Percentiles rank a stretch among this genome's conserved stretches.
Conservation (phyloP, 2,888 invertebrate species). For the Xestobium rufovillosum region DNA sequence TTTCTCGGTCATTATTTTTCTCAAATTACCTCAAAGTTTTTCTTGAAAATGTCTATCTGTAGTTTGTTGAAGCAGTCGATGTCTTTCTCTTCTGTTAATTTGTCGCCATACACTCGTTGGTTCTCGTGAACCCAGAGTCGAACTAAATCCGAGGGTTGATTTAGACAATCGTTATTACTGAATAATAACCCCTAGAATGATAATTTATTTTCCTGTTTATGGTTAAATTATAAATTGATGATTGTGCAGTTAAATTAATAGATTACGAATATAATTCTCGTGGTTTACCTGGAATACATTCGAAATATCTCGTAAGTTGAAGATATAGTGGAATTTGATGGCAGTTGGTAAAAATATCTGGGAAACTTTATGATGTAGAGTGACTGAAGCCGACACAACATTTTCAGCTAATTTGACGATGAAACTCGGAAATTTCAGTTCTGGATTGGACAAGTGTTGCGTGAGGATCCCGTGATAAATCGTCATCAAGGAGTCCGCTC, state of each 20-base stretch:
- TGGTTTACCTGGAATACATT: conserved; percentile 81
- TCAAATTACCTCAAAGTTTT: conserved; percentile 70
- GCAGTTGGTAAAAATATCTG: conserved; percentile 91
- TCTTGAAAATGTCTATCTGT: conserved; percentile 84
- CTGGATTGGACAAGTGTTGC: conserved; percentile 76
- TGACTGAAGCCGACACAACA: conserved; percentile 75
- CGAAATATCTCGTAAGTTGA: conserved; percentile 89
- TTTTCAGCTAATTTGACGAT: conserved; percentile 63
- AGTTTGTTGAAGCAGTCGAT: conserved; percentile 84
- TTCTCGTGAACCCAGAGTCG: conserved; percentile 92
- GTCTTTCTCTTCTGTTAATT: conserved; percentile 85
- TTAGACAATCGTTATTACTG: conserved; percentile 80
- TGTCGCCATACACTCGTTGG: conserved; percentile 89
- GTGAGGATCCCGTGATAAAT: conserved; percentile 86
- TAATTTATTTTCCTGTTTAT: background rate
- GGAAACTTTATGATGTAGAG: conserved; percentile 77
- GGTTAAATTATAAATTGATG: conserved; percentile 3
- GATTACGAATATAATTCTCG: too few relatives aligned
- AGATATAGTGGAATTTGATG: conserved; percentile 93
- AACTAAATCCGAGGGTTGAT: conserved; percentile 71
- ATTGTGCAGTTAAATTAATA: conserved; percentile 5
- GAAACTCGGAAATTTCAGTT: conserved; percentile 66
- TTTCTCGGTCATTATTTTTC: too few relatives aligned
- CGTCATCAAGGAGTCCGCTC: conserved; percentile 71
- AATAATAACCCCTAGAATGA: conserved; percentile 76